Evolutionary conservation across 2,797 vertebrate genomes (phyloP), one percentile per base, ranked within the genome.

Genomic region (Hipposideros larvatus): DNA sequence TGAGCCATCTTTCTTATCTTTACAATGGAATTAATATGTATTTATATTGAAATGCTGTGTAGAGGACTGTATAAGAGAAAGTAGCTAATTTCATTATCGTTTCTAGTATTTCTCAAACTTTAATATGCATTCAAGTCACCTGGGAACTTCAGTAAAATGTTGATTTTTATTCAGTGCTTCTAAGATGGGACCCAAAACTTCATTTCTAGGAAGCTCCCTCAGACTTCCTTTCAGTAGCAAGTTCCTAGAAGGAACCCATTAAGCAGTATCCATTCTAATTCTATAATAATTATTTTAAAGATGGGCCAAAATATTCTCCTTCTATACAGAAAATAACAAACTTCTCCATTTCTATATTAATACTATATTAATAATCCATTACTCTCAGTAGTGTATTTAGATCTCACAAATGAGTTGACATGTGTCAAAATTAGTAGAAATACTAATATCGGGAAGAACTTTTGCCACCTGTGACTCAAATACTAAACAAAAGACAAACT

Each of bases 401-500:
- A 86, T 95, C 11, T 95, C 86, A 92, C 14, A 87, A 87, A 79
- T 2, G 0, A 95, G 34, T 31, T 78, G 31, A n/a, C 31, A 65
- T 66, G 28, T 61, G 28, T 65, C 70, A 95, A 63, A 95, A 90
- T 84, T 59, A 11, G 11, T 21, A 65, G 57, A 87, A 87, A 79
- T 46, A 88, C 5, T 37, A 66, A 68, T 51, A 34, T 71, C 19
- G 91, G 34, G 19, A 75, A 73, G 31, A 87, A 68, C 6, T 75
- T 92, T 89, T 90, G 26, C 22, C 89, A 37, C 31, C 9, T 53
- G 5, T 37, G 24, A 84, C n/a, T 83, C 4, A 48, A 77, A 9
- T 70, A 85, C 51, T 87, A 94, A 95, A 85, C 14, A 85, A 95
- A 71, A 92, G 48, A 74, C 9, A 85, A 87, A 61, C 22, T n/a